Percentiles rank a stretch among this genome's conserved stretches.
phyloP scores from a whole-genome alignment of 2,888 invertebrate species.

The Drosophila affinis region DNA sequence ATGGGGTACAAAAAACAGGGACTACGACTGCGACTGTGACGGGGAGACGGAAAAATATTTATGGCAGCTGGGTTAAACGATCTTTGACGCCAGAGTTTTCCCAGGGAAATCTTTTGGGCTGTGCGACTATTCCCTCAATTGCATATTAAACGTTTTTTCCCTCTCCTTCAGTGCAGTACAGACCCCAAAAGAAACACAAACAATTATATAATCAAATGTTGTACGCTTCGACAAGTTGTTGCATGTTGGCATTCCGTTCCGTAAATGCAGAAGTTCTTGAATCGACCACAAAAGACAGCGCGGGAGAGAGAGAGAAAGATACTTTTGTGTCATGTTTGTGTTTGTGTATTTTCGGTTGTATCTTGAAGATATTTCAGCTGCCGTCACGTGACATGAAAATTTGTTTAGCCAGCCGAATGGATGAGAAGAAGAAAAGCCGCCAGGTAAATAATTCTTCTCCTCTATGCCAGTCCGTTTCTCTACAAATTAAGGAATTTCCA shows the following conservation, averaged over 20 bases:
- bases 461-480: neutral
- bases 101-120: conserved; percentile 18
- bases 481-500: conserved; percentile 68
- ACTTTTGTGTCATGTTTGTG: conserved; percentile 24
- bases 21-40: neutral
- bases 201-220: conserved; percentile 69
- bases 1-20: conserved; percentile 23
- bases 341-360: conserved; percentile 15
- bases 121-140: conserved; percentile 18
- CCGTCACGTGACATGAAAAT: conserved; percentile 68
- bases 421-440: conserved; percentile 40
- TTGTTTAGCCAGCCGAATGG: conserved; percentile 21
- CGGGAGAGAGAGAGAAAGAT: conserved; percentile 1
- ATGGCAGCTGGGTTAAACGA: conserved; percentile 62
- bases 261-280: conserved; percentile 40
- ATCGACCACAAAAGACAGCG: conserved; percentile 14
- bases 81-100: conserved; percentile 36
- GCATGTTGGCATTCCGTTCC: conserved; percentile 16
- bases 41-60: conserved; percentile 52
- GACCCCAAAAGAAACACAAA: neutral
- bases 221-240: conserved; percentile 32
- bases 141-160: conserved; percentile 27
- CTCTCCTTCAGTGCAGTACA: neutral
- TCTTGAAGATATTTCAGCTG: conserved; percentile 30
- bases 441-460: conserved; percentile 52